Conservation (phyloP, 2,797 vertebrate species). For the Huso huso region DNA sequence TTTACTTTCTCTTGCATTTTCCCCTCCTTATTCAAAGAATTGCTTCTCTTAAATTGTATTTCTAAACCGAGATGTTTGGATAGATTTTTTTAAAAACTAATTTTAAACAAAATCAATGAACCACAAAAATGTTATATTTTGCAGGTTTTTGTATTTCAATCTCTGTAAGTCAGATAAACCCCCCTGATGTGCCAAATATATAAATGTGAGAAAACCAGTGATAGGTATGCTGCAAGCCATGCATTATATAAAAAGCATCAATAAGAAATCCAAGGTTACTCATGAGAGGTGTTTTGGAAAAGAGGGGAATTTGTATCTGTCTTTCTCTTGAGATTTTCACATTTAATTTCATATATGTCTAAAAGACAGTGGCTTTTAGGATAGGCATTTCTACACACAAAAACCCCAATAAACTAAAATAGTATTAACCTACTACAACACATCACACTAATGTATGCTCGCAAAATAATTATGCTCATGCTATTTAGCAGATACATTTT, state of each 20-base stretch:
- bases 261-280: neutral
- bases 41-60: neutral
- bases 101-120: constrained; percentile 7
- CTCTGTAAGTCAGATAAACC: neutral
- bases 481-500: too few species aligned
- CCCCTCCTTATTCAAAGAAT: neutral
- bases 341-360: too few species aligned
- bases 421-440: too few species aligned
- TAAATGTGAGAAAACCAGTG: neutral
- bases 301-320: too few species aligned
- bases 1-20: constrained; percentile 14
- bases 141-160: neutral
- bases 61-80: neutral
- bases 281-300: too few species aligned
- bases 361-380: too few species aligned
- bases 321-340: too few species aligned
- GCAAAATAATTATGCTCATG: too few species aligned
- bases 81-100: neutral
- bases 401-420: too few species aligned
- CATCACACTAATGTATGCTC: too few species aligned
- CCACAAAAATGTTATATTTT: neutral
- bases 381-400: too few species aligned
- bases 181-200: neutral
- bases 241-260: neutral
- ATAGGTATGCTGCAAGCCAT: neutral